Evolutionary conservation across 1,140 invertebrate species (phyloP).

Genomic region (Laodelphax striatellus): DNA sequence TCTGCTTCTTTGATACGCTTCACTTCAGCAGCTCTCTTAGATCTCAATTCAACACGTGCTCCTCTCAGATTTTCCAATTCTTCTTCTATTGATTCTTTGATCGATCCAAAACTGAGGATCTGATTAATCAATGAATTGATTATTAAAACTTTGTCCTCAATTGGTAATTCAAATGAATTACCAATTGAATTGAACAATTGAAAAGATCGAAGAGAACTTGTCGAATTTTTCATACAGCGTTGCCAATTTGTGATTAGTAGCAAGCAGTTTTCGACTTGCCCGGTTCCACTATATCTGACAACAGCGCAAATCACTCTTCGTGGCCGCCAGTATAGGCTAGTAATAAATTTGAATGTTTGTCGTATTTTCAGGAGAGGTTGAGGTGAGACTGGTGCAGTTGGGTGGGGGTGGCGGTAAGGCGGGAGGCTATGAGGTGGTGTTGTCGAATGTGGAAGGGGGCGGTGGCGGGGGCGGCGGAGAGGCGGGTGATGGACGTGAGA

Average conservation of each 20-base stretch:
- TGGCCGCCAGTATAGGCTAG: no score
- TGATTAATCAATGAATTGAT: constrained; percentile 76
- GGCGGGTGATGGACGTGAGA: constrained; percentile 44
- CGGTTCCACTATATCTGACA: no score
- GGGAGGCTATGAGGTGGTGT: constrained; percentile 4
- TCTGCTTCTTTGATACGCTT: constrained; percentile 18
- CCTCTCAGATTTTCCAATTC: constrained; percentile 58
- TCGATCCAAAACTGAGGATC: constrained; percentile 58
- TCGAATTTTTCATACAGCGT: no score
- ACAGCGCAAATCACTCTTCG: no score
- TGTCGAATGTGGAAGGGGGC: background rate
- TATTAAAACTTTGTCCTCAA: constrained; percentile 63
- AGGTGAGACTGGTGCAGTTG: constrained; percentile 15
- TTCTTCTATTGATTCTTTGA: constrained; percentile 80
- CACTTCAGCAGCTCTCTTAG: constrained; percentile 15
- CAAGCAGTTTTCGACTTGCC: no score
- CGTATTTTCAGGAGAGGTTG: constrained; percentile 10
- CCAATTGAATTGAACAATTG: no score
- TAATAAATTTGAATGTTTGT: background rate
- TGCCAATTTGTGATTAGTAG: no score
- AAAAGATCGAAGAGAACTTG: no score
- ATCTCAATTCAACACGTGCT: constrained; percentile 37
- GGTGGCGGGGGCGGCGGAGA: constrained; percentile 24
- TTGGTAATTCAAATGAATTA: no score
- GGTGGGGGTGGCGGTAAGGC: background rate